Evolutionary conservation across 2,888 invertebrate genomes (phyloP), one percentile per base, ranked within the genome.

Genomic region (Catocala nupta): DNA sequence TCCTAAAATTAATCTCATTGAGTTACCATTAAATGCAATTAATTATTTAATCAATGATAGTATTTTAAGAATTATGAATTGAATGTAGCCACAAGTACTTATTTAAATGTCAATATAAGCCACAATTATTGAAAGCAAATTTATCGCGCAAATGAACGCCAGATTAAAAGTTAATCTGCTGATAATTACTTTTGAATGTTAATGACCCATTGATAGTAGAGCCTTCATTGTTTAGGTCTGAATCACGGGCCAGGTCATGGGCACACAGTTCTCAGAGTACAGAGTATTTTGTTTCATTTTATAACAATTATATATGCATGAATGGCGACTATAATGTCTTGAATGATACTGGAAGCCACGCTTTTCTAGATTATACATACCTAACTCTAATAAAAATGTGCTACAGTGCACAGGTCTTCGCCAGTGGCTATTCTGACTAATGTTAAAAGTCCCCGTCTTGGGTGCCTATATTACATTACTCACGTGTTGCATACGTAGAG

Each of bases 221-320:
- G 59, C 48, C 62, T 71, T 68, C 55, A 75, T 73, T 73, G 75
- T 77, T 71, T 69, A 63, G 73, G 71, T 77, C 73, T 65, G 66
- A 65, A 52, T 69, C 63, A 48, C 76, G 62, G 65, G 65, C 63
- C 67, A 63, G 77, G 77, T 75, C 77, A 77, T 57, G 77, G 77
- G 51, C 69, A 51, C 16, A 43, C 52, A 59, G 67, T 75, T 68
- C 68, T 74, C 70, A 66, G 50, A 63, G 59, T 44, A 67, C 71
- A 65, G 67, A 59, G 45, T 16, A 60, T 61, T 60, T 59, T 68
- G 45, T 58, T 52, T 67, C 33, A 66, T 61, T 57, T 43, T 61
- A 50, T 55, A 70, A 59, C 64, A 68, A 76, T 76, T 72, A 72
- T 63, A 6, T 13, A 60, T 56, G 72, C 70, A 63, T 74, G 65